Evolutionary conservation across 2,113 vertebrate species (phyloP), one percentile per base, ranked within the genome.

Genomic region (Rhinopomastus cyanomelas): DNA sequence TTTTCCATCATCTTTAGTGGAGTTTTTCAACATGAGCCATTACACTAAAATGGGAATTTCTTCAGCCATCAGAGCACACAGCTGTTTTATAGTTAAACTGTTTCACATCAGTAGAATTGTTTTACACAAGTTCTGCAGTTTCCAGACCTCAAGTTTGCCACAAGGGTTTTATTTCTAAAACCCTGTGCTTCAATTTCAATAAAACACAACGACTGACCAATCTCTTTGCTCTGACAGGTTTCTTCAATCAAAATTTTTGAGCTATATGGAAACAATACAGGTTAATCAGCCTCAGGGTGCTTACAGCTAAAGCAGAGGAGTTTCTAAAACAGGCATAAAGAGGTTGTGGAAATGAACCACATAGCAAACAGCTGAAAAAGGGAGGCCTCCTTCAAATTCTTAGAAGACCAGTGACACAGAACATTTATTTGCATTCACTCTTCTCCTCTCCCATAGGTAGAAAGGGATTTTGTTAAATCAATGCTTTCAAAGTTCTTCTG

Each of bases 1-100:
- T 87, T 89, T 66, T n/a, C 20, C 75, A 91, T 94, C 60, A 85
- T 85, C 72, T 83, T 77, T 67, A 87, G 82, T 39, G 27, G 52
- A 94, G 56, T 81, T 96, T 93, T 94, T 86, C 53, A 94, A 93
- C 86, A 81, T 46, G 59, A 94, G 69, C 69, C 66, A 90, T 95
- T 93, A 93, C 77, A 84, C 44, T 90, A 84, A 94, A 94, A 92
- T 74, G 77, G 73, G 84, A 94, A 93, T 92, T 94, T 86, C 73
- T 93, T 94, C 74, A 90, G 69, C 81, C 90, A 90, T 88, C 83
- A 93, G 69, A 71, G 83, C 76, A 91, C 57, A 73, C 85, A 91
- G 88, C 37, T 94, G 81, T 65, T 91, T 88, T 77, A 81, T 11
- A 84, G 80, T 75, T 67, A 88, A 77, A 85, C 7, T 52, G 34